A percentile compares a stretch with the other conserved stretches of the same genome.
These are phyloP conservation scores for Bergia puertoricense DNA, from an alignment of 92 coral and sea anemone species.

Conservation along the genomic window DNA sequence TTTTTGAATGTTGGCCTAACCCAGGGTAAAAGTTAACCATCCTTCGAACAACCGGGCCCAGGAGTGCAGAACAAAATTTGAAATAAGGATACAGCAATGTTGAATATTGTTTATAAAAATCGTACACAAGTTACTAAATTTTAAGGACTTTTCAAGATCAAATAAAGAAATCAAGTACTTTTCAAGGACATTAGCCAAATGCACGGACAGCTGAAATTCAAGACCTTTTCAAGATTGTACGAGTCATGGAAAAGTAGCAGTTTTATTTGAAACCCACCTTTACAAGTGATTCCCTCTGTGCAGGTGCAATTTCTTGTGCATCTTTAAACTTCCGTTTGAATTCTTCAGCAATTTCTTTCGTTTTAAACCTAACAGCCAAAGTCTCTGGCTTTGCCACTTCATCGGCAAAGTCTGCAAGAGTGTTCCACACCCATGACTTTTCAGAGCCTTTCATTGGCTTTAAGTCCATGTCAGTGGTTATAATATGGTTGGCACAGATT, in stretches of 20 bases:
- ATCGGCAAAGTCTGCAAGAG: constrained; percentile 89
- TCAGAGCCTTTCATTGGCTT: constrained; percentile 80
- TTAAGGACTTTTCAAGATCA: too few relatives aligned
- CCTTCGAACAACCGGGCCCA: too few relatives aligned
- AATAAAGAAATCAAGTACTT: too few relatives aligned
- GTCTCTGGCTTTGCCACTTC: constrained; percentile 75
- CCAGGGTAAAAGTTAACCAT: too few relatives aligned
- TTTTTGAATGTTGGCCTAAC: too few relatives aligned
- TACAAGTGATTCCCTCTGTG: neutral
- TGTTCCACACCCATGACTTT: constrained; percentile 89
- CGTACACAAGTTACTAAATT: too few relatives aligned
- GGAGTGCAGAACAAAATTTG: too few relatives aligned
- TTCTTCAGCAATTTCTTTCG: constrained; percentile 65
- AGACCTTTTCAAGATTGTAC: too few relatives aligned
- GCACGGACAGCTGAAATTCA: too few relatives aligned
- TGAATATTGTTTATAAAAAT: too few relatives aligned
- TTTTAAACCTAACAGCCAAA: constrained; percentile 82
- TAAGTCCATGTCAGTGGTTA: constrained; percentile 81
- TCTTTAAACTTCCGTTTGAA: constrained; percentile 74
- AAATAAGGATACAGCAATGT: too few relatives aligned
- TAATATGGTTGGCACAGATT: constrained; percentile 90
- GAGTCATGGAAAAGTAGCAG: neutral
- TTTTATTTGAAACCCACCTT: constrained; percentile 4
- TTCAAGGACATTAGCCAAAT: too few relatives aligned
- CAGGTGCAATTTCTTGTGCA: constrained; percentile 37